Conservation (phyloP, 2,113 vertebrate genomes). For the Elaphurus davidianus region DNA sequence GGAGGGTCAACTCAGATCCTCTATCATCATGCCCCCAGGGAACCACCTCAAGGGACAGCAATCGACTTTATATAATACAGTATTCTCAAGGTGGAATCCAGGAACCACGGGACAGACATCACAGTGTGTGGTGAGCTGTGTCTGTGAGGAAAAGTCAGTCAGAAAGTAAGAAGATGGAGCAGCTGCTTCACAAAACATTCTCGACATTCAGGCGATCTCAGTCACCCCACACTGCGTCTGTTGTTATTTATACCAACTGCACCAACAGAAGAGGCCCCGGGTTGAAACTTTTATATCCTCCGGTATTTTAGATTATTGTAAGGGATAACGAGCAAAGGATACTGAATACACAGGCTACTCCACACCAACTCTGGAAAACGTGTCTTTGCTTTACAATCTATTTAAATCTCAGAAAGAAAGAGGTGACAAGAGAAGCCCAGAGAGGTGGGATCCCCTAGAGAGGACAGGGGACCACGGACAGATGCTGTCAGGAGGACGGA, state of each 20-base stretch:
- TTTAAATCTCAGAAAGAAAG: accelerated
- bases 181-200: too few relatives aligned
- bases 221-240: accelerated
- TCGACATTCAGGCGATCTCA: accelerated
- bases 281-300: background rate
- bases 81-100: too few relatives aligned
- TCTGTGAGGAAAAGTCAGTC: background rate
- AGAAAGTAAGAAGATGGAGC: background rate
- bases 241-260: background rate
- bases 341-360: accelerated
- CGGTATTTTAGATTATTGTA: background rate
- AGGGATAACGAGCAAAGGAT: background rate
- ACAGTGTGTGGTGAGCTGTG: background rate
- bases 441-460: background rate
- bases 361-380: accelerated
- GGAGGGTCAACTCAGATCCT: accelerated
- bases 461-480: background rate
- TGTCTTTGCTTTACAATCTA: background rate
- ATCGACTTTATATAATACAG: background rate
- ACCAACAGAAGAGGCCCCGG: background rate
- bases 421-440: background rate
- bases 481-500: background rate
- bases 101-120: background rate
- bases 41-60: background rate
- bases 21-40: background rate